These are phyloP conservation scores for Anthoscopus minutus DNA, from an alignment of 2,113 vertebrate genomes.

Conservation along the genomic window DNA sequence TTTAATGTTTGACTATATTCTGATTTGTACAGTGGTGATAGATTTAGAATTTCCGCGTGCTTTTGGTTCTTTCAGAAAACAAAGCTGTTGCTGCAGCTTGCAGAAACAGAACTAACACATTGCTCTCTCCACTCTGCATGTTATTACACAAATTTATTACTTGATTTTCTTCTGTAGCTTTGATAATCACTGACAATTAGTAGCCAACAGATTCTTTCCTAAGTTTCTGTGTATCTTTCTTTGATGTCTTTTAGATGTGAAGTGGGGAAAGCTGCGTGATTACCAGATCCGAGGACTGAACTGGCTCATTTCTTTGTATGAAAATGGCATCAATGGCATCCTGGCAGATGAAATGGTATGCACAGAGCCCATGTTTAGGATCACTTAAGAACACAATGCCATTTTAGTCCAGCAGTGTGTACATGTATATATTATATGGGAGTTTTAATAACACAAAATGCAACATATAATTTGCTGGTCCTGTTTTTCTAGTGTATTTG, in stretches of 20 bases:
- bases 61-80: neutral
- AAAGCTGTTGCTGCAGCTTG: neutral
- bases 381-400: neutral
- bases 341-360: constrained; percentile 98
- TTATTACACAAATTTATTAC: neutral
- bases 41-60: neutral
- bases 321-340: constrained; percentile 98
- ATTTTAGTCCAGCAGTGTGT: neutral
- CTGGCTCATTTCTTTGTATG: constrained; percentile 98
- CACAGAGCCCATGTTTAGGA: neutral
- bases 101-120: neutral
- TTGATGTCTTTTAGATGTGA: constrained; percentile 78
- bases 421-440: rapidly evolving
- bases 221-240: neutral
- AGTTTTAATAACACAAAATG: neutral
- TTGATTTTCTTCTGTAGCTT: neutral
- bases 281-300: constrained; percentile 95
- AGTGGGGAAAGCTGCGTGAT: constrained; percentile 91
- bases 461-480: neutral
- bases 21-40: neutral
- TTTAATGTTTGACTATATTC: neutral
- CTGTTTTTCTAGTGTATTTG: neutral
- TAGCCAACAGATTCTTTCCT: neutral
- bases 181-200: neutral
- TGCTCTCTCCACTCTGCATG: neutral